Percentiles rank a stretch among this genome's conserved stretches.
Conservation (phyloP, 2,888 invertebrate species). For the Toxonevra muliebris region DNA sequence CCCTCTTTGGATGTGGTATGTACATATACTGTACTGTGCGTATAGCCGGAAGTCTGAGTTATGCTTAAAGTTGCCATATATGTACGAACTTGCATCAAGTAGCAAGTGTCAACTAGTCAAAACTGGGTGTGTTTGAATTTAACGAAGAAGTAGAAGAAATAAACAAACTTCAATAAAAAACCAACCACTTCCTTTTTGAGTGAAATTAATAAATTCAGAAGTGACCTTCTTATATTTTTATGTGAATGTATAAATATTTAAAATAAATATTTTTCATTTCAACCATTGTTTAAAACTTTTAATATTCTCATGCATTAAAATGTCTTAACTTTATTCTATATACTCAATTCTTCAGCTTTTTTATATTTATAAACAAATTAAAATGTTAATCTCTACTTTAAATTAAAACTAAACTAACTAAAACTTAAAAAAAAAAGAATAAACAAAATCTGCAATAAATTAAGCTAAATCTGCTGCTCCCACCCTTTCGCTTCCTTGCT, state of each 20-base stretch:
- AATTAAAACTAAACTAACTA: too few species aligned
- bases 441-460: slow-evolving; percentile 18
- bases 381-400: slow-evolving; percentile 18
- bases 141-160: background rate
- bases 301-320: too few species aligned
- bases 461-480: background rate
- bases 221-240: slow-evolving; percentile 10
- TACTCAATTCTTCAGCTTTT: background rate
- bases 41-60: slow-evolving; percentile 27
- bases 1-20: slow-evolving; percentile 19
- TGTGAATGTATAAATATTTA: background rate
- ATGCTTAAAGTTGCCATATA: slow-evolving; percentile 24
- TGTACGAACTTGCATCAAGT: background rate
- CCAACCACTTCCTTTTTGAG: slow-evolving; percentile 20
- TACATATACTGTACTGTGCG: background rate
- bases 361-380: slow-evolving; percentile 10
- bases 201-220: slow-evolving; percentile 8
- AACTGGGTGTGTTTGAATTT: slow-evolving; percentile 14
- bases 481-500: too few species aligned
- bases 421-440: too few species aligned
- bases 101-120: too few species aligned
- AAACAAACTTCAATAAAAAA: background rate
- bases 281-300: too few species aligned
- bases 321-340: too few species aligned
- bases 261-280: too few species aligned